phyloP scores from a whole-genome alignment of 1,140 invertebrate species.

The Aphidius gifuensis region DNA sequence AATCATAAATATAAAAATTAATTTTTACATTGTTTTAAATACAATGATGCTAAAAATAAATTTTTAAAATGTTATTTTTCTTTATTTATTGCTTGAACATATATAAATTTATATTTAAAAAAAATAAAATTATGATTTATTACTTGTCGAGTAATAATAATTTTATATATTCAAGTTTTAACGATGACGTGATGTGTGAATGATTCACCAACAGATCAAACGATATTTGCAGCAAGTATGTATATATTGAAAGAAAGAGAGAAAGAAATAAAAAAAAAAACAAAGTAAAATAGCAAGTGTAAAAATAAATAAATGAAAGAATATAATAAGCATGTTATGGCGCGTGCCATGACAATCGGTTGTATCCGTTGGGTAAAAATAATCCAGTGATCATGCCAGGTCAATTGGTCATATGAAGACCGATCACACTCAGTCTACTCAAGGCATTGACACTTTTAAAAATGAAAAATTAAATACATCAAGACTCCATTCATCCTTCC shows the following conservation, averaged over 20 bases:
- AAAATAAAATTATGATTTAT: background rate
- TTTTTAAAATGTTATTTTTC: too few species aligned
- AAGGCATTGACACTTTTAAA: conserved; percentile 13
- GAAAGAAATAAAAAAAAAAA: too few species aligned
- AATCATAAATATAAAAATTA: too few species aligned
- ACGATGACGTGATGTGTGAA: conserved; percentile 4
- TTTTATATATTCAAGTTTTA: background rate
- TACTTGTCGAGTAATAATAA: background rate
- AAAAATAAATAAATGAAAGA: background rate
- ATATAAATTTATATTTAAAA: background rate
- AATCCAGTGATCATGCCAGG: conserved; percentile 2
- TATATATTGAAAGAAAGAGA: too few species aligned
- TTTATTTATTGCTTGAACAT: background rate
- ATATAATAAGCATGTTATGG: background rate
- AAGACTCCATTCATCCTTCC: conserved; percentile 9
- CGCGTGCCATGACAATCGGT: conserved; percentile 8
- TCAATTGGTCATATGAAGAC: conserved; percentile 7
- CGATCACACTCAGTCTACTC: background rate
- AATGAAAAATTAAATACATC: conserved; percentile 8
- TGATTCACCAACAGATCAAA: conserved; percentile 8
- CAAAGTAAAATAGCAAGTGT: background rate
- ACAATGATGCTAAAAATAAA: too few species aligned
- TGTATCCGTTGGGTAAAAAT: conserved; percentile 8
- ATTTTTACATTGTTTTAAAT: too few species aligned
- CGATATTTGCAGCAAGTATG: too few species aligned